Conservation (phyloP, 1,140 invertebrate genomes). For the Drosophila elegans region DNA sequence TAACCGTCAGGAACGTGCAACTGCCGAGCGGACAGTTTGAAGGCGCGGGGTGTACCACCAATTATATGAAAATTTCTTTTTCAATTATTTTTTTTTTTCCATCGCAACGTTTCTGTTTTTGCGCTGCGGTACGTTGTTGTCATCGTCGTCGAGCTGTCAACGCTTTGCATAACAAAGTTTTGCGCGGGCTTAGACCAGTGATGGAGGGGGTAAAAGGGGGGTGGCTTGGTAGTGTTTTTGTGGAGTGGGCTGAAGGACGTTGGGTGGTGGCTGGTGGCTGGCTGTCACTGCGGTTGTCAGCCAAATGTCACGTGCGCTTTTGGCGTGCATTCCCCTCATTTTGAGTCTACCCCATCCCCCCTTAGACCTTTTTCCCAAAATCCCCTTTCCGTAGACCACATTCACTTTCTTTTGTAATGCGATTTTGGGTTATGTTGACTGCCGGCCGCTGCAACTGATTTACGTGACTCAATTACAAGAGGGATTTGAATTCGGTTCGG, state of each 20-base stretch:
- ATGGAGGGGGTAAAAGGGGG: not conserved
- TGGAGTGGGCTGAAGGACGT: not conserved
- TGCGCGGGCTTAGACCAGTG: slow-evolving; percentile 34
- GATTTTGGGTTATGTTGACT: slow-evolving; percentile 50
- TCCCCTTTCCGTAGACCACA: not conserved
- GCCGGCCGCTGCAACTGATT: slow-evolving; percentile 57
- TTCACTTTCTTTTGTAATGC: slow-evolving; percentile 48
- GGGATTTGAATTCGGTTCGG: slow-evolving; percentile 46
- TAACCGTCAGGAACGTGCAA: slow-evolving; percentile 39
- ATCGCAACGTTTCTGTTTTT: slow-evolving; percentile 29
- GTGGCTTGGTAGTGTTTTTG: not conserved
- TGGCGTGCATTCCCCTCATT: slow-evolving; percentile 13
- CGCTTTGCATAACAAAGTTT: slow-evolving; percentile 59
- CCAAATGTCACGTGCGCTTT: slow-evolving; percentile 47
- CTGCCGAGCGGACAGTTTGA: not conserved
- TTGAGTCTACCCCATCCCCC: not conserved
- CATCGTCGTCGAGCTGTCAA: slow-evolving; percentile 53
- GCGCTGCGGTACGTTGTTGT: slow-evolving; percentile 36
- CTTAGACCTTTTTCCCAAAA: no score
- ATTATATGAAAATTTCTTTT: slow-evolving; percentile 61
- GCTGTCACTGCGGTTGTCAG: slow-evolving; percentile 56
- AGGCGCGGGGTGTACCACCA: slow-evolving; percentile 8
- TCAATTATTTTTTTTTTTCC: slow-evolving; percentile 39
- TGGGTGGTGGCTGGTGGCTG: not conserved
- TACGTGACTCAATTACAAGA: slow-evolving; percentile 79